phyloP scores from a whole-genome alignment of 2,113 vertebrate genomes.

The Clarias gariepinus region DNA sequence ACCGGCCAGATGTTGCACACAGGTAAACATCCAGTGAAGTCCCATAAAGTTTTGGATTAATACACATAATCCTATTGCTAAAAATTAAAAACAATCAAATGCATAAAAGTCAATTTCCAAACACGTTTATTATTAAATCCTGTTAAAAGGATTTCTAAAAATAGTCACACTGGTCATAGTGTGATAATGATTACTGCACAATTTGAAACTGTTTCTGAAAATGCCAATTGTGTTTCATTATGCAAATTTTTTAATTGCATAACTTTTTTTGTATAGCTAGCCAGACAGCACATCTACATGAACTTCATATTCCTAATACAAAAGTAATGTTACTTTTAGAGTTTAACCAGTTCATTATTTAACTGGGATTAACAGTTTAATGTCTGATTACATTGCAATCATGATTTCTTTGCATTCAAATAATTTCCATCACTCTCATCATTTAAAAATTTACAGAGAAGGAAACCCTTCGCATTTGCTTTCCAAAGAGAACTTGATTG shows the following conservation, averaged over 20 bases:
- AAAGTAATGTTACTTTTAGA: background rate
- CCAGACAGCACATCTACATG: background rate
- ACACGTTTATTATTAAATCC: background rate
- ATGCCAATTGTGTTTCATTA: background rate
- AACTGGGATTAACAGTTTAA: background rate
- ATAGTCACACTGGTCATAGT: background rate
- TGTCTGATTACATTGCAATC: background rate
- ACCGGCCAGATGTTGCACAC: constrained; percentile 83
- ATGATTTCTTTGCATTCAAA: background rate
- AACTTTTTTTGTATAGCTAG: background rate
- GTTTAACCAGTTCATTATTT: background rate
- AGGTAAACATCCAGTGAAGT: constrained; percentile 59
- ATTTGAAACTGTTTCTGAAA: background rate
- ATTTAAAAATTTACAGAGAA: constrained; percentile 60
- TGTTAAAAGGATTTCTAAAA: background rate
- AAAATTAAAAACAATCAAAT: background rate
- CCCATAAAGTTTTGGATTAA: background rate
- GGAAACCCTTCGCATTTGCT: constrained; percentile 72
- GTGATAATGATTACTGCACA: background rate
- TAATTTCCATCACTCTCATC: background rate
- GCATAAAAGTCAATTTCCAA: background rate
- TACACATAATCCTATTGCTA: background rate
- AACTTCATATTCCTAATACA: background rate
- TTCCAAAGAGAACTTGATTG: constrained; percentile 82
- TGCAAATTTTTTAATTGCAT: background rate